phyloP scores from a whole-genome alignment of 2,797 vertebrate species.

The Channallabes apus region DNA sequence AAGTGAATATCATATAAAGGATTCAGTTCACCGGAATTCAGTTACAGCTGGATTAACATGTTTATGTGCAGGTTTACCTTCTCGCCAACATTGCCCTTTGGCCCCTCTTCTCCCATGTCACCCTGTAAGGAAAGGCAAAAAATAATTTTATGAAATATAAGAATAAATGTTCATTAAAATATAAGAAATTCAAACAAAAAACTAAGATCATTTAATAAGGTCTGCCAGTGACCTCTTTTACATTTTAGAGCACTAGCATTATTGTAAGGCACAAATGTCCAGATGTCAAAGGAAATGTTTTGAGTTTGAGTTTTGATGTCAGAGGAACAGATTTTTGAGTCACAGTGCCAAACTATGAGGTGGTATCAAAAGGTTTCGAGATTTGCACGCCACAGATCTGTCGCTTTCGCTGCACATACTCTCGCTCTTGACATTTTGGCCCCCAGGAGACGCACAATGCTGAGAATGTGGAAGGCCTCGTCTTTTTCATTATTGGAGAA shows the following conservation, averaged over 20 bases:
- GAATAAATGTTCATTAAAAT: not conserved
- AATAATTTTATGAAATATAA: not conserved
- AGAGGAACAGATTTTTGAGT: slow-evolving; percentile 18
- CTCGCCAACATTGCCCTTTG: slow-evolving; percentile 86
- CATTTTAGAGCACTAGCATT: not conserved
- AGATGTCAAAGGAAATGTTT: slow-evolving; percentile 26
- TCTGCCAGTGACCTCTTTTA: not conserved
- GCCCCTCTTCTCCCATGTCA: slow-evolving; percentile 87
- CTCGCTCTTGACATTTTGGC: too few relatives aligned
- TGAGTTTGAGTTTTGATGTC: not conserved
- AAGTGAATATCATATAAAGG: not conserved
- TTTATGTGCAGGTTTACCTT: slow-evolving; percentile 79
- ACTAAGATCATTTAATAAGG: not conserved
- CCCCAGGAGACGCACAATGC: too few relatives aligned
- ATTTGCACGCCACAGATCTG: too few relatives aligned
- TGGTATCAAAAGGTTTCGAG: too few relatives aligned
- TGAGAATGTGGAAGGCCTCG: too few relatives aligned
- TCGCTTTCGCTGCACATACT: too few relatives aligned
- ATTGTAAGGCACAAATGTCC: not conserved
- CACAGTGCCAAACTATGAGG: not conserved
- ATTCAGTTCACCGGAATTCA: slow-evolving; percentile 2
- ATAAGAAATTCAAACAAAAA: not conserved
- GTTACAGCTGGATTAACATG: not conserved
- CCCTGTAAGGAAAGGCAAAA: slow-evolving; percentile 75
- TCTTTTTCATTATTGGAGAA: too few relatives aligned